Evolutionary conservation across 2,797 vertebrate genomes (phyloP).

Genomic region (Mormyrus hasselquistii): DNA sequence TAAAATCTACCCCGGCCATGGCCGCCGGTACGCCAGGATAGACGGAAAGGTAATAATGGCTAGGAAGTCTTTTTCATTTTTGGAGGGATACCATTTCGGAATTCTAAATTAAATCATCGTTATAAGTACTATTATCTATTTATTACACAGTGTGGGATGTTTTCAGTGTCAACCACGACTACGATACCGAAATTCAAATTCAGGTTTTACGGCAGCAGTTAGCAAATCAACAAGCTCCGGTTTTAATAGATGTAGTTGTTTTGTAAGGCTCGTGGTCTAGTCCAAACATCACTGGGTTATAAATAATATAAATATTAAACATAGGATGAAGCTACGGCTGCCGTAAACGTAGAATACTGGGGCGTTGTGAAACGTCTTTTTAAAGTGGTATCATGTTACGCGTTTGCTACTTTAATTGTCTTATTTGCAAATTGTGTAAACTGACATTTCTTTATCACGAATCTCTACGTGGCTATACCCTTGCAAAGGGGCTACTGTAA

Average conservation of each 20-base stretch:
- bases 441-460: background rate
- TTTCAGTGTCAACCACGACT: background rate
- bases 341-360: background rate
- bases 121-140: background rate
- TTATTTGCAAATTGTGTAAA: background rate
- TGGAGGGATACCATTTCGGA: background rate
- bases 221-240: background rate
- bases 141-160: background rate
- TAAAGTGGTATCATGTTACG: background rate
- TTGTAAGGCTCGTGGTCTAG: background rate
- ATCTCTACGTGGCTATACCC: background rate
- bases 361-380: background rate
- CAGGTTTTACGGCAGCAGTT: background rate
- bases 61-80: background rate
- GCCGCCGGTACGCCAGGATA: conserved; percentile 89
- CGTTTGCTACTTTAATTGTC: background rate
- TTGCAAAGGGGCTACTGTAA: background rate
- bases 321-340: background rate
- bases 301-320: background rate
- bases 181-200: background rate
- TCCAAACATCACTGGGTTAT: background rate
- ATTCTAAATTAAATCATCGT: background rate
- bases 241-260: background rate
- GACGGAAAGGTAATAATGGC: conserved; percentile 82
- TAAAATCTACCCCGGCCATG: conserved; percentile 96